Evolutionary conservation across 2,113 vertebrate genomes (phyloP).

Genomic region (Puffinus mauretanicus): DNA sequence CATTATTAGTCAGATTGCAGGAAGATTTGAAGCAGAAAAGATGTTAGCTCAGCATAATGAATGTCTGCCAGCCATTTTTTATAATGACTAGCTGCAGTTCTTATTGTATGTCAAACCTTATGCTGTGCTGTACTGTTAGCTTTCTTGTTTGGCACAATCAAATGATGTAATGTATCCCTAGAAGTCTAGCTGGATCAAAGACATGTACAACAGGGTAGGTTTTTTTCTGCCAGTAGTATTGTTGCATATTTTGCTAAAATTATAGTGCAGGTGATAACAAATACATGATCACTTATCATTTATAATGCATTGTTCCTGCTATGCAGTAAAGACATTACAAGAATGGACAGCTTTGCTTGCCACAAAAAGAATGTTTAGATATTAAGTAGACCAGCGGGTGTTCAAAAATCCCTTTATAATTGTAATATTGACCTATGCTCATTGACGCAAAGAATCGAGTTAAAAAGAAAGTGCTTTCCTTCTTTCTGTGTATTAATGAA

Average conservation of each 20-base stretch:
- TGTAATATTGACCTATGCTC: slow-evolving; percentile 34
- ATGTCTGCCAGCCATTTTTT: slow-evolving; percentile 76
- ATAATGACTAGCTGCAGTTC: slow-evolving; percentile 76
- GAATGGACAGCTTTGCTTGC: slow-evolving; percentile 2
- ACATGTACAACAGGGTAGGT: slow-evolving; percentile 4
- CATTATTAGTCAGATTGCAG: slow-evolving; percentile 62
- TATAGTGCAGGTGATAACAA: slow-evolving; percentile 48
- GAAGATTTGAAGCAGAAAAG: slow-evolving; percentile 66
- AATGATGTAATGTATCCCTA: slow-evolving; percentile 65
- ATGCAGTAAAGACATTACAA: background rate
- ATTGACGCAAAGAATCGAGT: background rate
- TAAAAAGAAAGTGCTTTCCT: background rate
- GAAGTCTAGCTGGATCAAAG: slow-evolving; percentile 74
- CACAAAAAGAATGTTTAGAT: slow-evolving; percentile 14
- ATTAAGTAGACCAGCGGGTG: slow-evolving; percentile 1
- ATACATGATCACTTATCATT: slow-evolving; percentile 48
- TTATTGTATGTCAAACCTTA: slow-evolving; percentile 78
- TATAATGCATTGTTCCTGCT: slow-evolving; percentile 42
- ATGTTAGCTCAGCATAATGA: slow-evolving; percentile 75
- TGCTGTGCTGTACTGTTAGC: slow-evolving; percentile 69
- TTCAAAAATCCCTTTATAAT: slow-evolving; percentile 28
- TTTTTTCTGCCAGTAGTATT: slow-evolving; percentile 49
- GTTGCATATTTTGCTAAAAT: slow-evolving; percentile 64
- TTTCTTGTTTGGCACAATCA: slow-evolving; percentile 76
- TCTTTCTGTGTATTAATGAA: background rate